Conservation (phyloP, 2,113 vertebrate genomes). For the Ellobius talpinus region DNA sequence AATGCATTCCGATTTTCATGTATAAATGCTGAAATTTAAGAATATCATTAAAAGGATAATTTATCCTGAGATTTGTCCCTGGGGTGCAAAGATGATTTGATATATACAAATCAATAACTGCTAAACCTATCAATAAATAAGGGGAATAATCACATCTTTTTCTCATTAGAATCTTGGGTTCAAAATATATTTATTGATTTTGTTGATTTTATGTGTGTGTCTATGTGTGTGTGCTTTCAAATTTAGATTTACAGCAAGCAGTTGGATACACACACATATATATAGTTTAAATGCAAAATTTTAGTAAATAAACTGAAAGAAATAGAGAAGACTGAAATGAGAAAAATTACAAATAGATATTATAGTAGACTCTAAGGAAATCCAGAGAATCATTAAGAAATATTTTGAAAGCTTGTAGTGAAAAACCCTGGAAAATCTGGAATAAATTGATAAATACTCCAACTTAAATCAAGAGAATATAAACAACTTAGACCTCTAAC, state of each 20-base stretch:
- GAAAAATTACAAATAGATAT: background rate
- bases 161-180: background rate
- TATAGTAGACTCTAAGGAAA: background rate
- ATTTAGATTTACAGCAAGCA: background rate
- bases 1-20: background rate
- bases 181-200: background rate
- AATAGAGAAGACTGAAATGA: background rate
- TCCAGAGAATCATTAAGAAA: background rate
- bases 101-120: background rate
- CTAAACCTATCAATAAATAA: background rate
- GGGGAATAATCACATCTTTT: background rate
- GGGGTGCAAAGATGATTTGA: background rate
- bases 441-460: background rate
- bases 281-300: background rate
- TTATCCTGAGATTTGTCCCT: background rate
- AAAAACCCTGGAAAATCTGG: background rate
- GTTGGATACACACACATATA: background rate
- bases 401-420: background rate
- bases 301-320: background rate
- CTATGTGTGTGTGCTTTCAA: background rate
- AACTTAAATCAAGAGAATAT: background rate
- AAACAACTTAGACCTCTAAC: background rate
- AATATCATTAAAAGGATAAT: background rate
- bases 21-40: background rate
- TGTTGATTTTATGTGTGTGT: background rate